phyloP scores from a whole-genome alignment of 2,113 vertebrate species.

The Scatophagus argus region DNA sequence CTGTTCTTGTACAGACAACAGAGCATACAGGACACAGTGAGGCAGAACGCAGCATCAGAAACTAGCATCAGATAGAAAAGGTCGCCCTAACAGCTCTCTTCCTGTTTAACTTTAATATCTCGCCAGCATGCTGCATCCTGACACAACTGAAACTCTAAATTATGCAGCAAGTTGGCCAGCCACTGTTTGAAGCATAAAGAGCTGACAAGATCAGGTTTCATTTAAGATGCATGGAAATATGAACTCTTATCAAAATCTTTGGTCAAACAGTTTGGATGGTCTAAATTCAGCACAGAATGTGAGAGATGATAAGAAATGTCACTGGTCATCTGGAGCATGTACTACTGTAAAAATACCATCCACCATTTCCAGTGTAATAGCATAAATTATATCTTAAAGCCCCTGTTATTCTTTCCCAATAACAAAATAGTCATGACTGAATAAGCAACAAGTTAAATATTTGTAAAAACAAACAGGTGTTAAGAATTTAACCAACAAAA shows the following conservation, averaged over 20 bases:
- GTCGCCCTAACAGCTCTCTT: neutral
- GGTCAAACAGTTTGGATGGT: neutral
- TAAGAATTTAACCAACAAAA: neutral
- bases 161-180: conserved; percentile 3
- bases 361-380: no score
- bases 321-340: neutral
- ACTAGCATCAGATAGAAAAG: neutral
- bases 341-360: no score
- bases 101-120: neutral
- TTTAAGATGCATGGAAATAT: neutral
- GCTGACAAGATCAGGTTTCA: neutral
- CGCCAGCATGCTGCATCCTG: neutral
- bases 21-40: neutral
- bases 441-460: neutral
- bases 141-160: neutral
- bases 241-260: neutral
- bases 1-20: neutral
- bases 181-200: neutral
- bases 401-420: neutral
- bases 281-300: neutral
- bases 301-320: neutral
- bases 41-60: neutral
- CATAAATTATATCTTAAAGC: neutral
- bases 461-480: neutral
- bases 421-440: neutral